A percentile compares a stretch with the other conserved stretches of the same genome.
Evolutionary conservation across 1,140 invertebrate genomes (phyloP).

Genomic region (Cherax destructor): DNA sequence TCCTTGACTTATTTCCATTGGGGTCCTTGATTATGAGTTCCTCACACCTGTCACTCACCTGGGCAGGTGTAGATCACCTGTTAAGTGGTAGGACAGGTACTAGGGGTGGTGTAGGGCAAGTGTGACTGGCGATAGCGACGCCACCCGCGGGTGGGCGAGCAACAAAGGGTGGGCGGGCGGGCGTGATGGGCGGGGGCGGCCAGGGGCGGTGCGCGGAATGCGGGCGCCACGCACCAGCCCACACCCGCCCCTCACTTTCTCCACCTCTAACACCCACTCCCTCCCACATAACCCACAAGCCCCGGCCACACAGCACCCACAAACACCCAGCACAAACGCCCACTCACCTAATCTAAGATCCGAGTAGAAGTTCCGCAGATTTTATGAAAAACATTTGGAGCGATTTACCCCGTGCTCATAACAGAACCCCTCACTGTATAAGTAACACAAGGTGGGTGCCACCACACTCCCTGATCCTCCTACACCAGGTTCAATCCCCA

Average conservation of each 20-base stretch:
- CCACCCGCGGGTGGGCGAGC: constrained; percentile 21
- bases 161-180: constrained; percentile 50
- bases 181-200: constrained; percentile 20
- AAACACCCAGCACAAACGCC: background rate
- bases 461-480: background rate
- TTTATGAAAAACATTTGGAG: constrained; percentile 63
- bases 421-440: constrained; percentile 37
- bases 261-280: constrained; percentile 9
- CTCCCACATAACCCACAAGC: background rate
- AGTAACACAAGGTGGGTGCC: background rate
- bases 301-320: background rate
- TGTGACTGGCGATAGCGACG: constrained; percentile 1
- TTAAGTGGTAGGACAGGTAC: background rate
- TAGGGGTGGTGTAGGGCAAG: background rate
- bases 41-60: background rate
- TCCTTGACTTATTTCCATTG: background rate
- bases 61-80: constrained; percentile 14
- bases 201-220: constrained; percentile 64
- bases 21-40: background rate
- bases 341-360: constrained; percentile 58
- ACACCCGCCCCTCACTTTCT: constrained; percentile 55
- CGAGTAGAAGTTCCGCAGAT: constrained; percentile 42
- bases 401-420: constrained; percentile 37
- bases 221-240: constrained; percentile 63
- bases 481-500: background rate